Conservation (phyloP, 2,797 vertebrate genomes). For the Danio jaintianensis region DNA sequence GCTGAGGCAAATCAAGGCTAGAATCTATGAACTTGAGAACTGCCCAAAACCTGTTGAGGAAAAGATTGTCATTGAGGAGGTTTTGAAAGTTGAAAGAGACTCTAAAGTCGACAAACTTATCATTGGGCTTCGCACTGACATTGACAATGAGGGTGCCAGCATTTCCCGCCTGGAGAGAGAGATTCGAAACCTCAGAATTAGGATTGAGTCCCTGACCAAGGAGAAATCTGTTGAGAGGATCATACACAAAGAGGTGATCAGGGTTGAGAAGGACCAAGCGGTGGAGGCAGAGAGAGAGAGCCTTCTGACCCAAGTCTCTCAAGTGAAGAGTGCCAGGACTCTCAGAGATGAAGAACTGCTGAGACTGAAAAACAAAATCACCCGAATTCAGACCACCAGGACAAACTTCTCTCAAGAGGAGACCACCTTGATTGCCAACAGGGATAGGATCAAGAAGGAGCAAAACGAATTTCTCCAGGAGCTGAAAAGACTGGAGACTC, state of each 20-base stretch:
- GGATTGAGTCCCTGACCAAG: conserved; percentile 85
- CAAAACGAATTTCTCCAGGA: conserved; percentile 79
- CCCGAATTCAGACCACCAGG: conserved; percentile 79
- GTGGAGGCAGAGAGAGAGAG: conserved; percentile 85
- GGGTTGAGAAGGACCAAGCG: conserved; percentile 89
- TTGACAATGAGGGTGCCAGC: conserved; percentile 81
- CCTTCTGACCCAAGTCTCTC: conserved; percentile 82
- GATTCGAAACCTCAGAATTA: conserved; percentile 82
- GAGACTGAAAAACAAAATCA: conserved; percentile 76
- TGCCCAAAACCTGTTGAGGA: conserved; percentile 82
- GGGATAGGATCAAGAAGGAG: conserved; percentile 81
- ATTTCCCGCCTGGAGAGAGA: conserved; percentile 83
- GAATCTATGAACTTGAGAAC: conserved; percentile 87
- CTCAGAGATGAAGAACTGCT: conserved; percentile 81
- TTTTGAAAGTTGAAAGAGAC: conserved; percentile 93
- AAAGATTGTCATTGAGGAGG: conserved; percentile 92
- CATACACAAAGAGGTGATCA: conserved; percentile 93
- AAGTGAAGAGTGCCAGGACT: conserved; percentile 81
- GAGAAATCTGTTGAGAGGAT: conserved; percentile 90
- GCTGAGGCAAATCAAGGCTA: conserved; percentile 84
- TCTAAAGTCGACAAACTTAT: conserved; percentile 84
- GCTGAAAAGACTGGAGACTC: conserved; percentile 79
- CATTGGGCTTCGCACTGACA: conserved; percentile 72
- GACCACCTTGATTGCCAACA: conserved; percentile 76
- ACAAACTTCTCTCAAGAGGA: conserved; percentile 83